Evolutionary conservation across 1,140 invertebrate species (phyloP).

Genomic region (Temnothorax longispinosus): DNA sequence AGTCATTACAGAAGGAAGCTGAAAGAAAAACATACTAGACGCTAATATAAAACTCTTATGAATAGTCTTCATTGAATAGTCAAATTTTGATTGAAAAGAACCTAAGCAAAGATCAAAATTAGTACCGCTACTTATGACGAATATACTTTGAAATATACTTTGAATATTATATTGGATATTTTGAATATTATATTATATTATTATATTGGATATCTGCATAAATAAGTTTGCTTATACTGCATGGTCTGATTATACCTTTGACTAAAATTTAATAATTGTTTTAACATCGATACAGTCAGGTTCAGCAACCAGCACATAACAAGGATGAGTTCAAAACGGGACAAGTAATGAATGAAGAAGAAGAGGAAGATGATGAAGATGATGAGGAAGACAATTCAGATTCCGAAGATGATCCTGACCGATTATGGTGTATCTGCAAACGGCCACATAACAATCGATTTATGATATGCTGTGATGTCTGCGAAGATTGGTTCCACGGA

Average conservation of each 20-base stretch:
- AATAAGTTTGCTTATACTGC: neutral
- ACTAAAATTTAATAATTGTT: neutral
- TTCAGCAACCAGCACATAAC: slow-evolving; percentile 30
- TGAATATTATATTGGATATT: neutral
- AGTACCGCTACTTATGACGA: neutral
- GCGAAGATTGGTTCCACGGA: slow-evolving; percentile 99
- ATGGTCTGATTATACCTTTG: neutral
- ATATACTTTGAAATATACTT: neutral
- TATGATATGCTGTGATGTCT: slow-evolving; percentile 99
- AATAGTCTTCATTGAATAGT: too few species aligned
- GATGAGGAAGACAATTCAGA: slow-evolving; percentile 88
- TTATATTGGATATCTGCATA: neutral
- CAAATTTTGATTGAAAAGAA: too few species aligned
- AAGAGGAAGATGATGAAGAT: slow-evolving; percentile 83
- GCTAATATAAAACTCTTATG: too few species aligned
- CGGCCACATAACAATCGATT: slow-evolving; percentile 98
- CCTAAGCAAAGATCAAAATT: too few species aligned
- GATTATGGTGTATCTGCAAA: slow-evolving; percentile 98
- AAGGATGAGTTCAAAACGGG: slow-evolving; percentile 46
- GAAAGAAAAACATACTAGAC: too few species aligned
- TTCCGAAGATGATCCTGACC: slow-evolving; percentile 97
- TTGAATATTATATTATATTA: neutral
- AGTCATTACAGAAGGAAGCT: too few species aligned
- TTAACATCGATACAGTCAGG: slow-evolving; percentile 34
- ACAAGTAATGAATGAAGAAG: slow-evolving; percentile 53